These are phyloP conservation scores for Drosophila dunni DNA, from an alignment of 1,140 invertebrate genomes.

Conservation along the genomic window DNA sequence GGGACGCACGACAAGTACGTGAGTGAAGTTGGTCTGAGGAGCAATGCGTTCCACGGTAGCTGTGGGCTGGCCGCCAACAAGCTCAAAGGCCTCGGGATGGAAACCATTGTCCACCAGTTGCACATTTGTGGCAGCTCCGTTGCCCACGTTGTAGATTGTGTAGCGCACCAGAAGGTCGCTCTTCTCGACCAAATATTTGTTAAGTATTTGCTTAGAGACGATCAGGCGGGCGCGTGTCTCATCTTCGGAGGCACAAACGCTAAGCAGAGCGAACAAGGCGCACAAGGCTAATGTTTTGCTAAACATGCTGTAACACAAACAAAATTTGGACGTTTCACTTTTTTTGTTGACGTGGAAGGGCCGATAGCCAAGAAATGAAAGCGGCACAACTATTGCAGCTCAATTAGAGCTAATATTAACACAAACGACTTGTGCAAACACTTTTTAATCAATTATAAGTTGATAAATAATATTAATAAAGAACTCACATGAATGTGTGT, in stretches of 20 bases:
- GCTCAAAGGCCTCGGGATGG: constrained; percentile 93
- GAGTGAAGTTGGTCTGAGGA: constrained; percentile 96
- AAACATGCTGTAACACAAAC: constrained; percentile 67
- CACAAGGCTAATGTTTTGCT: constrained; percentile 62
- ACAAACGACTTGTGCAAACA: not conserved
- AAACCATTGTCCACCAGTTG: constrained; percentile 95
- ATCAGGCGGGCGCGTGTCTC: constrained; percentile 90
- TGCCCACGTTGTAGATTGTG: constrained; percentile 93
- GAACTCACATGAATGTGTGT: constrained; percentile 62
- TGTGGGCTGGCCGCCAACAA: constrained; percentile 93
- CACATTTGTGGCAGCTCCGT: constrained; percentile 94
- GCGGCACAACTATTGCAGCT: not conserved
- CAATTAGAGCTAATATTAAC: constrained; percentile 13
- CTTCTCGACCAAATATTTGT: constrained; percentile 98
- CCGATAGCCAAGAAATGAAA: constrained; percentile 14
- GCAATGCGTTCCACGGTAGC: constrained; percentile 95
- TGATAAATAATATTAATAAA: constrained; percentile 9
- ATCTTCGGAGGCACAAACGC: constrained; percentile 85
- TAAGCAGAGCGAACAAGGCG: constrained; percentile 69
- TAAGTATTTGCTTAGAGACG: constrained; percentile 96
- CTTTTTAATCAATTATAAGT: not conserved
- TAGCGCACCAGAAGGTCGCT: constrained; percentile 98
- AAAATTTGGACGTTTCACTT: constrained; percentile 56
- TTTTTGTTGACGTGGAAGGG: constrained; percentile 82
- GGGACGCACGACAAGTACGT: constrained; percentile 96